Evolutionary conservation across 2,888 invertebrate genomes (phyloP), one percentile per base, ranked within the genome.

Genomic region (Thyatira batis): DNA sequence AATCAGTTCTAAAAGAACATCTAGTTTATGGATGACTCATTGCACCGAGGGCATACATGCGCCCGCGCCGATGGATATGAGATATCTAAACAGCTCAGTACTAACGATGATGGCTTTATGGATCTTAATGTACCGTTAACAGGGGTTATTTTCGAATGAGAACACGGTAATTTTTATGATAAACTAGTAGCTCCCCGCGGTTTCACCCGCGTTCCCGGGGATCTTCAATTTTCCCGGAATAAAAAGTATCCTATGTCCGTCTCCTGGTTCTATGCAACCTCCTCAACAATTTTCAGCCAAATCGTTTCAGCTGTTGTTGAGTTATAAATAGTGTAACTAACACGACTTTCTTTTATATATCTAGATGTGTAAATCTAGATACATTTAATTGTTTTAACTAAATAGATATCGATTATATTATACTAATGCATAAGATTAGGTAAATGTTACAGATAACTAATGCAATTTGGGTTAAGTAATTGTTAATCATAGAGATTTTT

Each of bases 21-120:
- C 5, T 63, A 57, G 49, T 61, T 55, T 54, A 66, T 65, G 60
- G 64, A 68, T 61, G 64, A 68, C 61, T 61, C 61, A 66, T 70
- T 62, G 55, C 58, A 54, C 58, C 61, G 60, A 11, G 8, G 11
- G 39, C 2, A 1, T 1, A 13, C 13, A 39, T 2, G 3, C 13
- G 1, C 17, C 17, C 8, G 17, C n/a, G 33, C 13, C 13, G 33
- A 33, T 39, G 39, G 39, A 39, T 17, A 39, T 17, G 39, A n/a
- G 39, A 23, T 23, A 23, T 23, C 39, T n/a, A n/a, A 33, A 13
- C 2, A 8, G 0, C 11, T 17, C 11, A 17, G 17, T 23, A n/a
- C n/a, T n/a, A 23, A 23, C 23, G 23, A 4, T 23, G 8, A 11
- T 11, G 8, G 6, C 0, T 39, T 6, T 23, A 23, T 23, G 23